Conservation (phyloP, 2,888 invertebrate species). For the Oscheius myriophilus region DNA sequence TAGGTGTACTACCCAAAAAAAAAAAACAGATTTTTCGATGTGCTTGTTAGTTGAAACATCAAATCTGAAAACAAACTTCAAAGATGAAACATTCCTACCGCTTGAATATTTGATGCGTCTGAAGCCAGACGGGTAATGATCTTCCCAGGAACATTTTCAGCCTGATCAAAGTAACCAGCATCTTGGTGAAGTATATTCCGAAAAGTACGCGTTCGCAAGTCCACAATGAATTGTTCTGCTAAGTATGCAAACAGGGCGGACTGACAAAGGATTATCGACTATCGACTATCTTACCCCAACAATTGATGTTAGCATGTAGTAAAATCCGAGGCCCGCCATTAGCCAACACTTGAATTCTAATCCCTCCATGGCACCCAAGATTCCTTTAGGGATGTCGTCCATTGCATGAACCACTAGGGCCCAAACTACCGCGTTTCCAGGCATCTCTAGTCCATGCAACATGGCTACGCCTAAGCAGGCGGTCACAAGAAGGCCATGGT, state of each 20-base stretch:
- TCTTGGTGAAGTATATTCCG: constrained; percentile 34
- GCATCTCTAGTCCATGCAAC: constrained; percentile 72
- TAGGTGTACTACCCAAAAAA: too few relatives aligned
- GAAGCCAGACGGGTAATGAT: constrained; percentile 70
- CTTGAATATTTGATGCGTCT: constrained; percentile 72
- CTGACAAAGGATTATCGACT: constrained; percentile 21
- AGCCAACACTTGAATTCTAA: too few relatives aligned
- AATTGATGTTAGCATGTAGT: too few relatives aligned
- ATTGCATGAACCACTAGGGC: neutral
- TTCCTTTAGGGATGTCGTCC: too few relatives aligned
- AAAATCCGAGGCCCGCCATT: too few relatives aligned
- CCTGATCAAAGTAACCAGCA: constrained; percentile 44
- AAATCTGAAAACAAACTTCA: too few relatives aligned
- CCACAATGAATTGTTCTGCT: constrained; percentile 57
- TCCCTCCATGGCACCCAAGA: too few relatives aligned
- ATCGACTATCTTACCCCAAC: too few relatives aligned
- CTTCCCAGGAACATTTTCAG: constrained; percentile 47
- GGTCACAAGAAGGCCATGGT: constrained; percentile 12
- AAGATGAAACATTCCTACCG: too few relatives aligned
- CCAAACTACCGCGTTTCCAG: constrained; percentile 72
- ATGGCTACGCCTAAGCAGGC: constrained; percentile 39
- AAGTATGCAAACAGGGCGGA: constrained; percentile 40
- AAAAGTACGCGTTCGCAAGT: constrained; percentile 26
- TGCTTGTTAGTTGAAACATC: too few relatives aligned
- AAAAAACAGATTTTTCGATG: too few relatives aligned